Base-by-base conservation (phyloP, 2,113 vertebrate species). In the Lonchura striata region DNA sequence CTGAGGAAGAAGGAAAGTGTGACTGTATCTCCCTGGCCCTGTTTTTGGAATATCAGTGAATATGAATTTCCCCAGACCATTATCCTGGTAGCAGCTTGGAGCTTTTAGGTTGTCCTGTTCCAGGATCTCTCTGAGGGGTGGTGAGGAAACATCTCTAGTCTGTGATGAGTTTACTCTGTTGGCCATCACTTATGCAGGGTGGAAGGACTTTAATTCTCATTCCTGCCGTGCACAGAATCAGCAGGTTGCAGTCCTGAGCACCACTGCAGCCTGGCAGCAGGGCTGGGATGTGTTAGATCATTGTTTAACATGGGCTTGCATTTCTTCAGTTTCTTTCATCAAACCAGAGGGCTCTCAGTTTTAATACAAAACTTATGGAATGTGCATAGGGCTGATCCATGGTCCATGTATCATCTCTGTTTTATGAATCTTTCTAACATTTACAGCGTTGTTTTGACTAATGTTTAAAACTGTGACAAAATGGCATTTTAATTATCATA, bases 401-500 rank as follows among this genome's bases (percentile, higher is more conserved):
- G 52, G 37, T 52, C 63, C 3, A 1, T n/a, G 14, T 16, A 27
- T 72, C 61, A 33, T 53, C 42, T 69, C 80, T 52, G 25, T 5
- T 86, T 39, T 50, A 37, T 49, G 37, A 79, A 72, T 74, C 4
- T 85, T 65, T 39, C 19, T 37, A 80, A 41, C 70, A 18, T 77
- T 76, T 82, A 50, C 47, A 90, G n/a, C 1, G 3, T 46, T 94
- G 46, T 72, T 95, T 76, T 87, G 46, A 41, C 42, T 83, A 23
- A 66, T 47, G 27, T 47, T 74, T 66, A 56, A 91, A 72, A 61
- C 65, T 24, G 37, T 27, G 61, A 64, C 30, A 15, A 90, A 84
- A 90, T 50, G 46, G 33, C 69, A 44, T 81, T 94, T 95, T 81
- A 89, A 91, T 94, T 75, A 63, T 46, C 16, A 5, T 24, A 61